Base-by-base conservation (phyloP, 2,888 invertebrate genomes). In the Diplazon laetatorius region DNA sequence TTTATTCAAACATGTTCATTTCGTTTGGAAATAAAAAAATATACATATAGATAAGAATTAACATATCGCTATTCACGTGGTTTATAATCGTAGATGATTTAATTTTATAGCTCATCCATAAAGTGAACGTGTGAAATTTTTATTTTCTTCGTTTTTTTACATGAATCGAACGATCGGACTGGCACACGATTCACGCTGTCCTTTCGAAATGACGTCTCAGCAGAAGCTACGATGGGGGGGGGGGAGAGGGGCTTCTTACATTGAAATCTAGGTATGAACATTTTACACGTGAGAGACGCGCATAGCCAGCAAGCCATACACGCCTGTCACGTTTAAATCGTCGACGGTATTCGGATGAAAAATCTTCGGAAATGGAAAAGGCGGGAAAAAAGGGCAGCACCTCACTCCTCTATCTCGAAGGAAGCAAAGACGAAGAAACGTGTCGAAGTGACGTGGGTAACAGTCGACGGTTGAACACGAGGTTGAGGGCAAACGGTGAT, bases 1-100 rank as follows among this genome's bases (percentile, higher is more conserved):
- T 74, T 74, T 65, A 78, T 78, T 55, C 60, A 57, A 57, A 71
- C 76, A 35, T 63, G 72, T 72, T 73, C 57, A 50, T 68, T 57
- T 39, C 48, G 44, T 1, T 25, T 14, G 20, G 22, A 22, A 52
- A 37, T 12, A 39, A 55, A 48, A 66, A 70, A n/a, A n/a, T n/a
- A n/a, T n/a, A n/a, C n/a, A n/a, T n/a, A 48, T 59, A 55, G 70
- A 70, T 10, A 35, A 35, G 60, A 74, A 70, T 70, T 70, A 74
- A 52, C 70, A 70, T 63, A 59, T 44, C 10, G 59, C 35, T 30
- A 10, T 9, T 10, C 39, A 10, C 44, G 30, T 50, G 16, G 14
- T 14, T 52, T 35, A 30, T 35, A 10, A 25, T 25, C 6, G 30
- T 52, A 52, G 25, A 66, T 39, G 52, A 52, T 66, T 66, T 66